Evolutionary conservation across 2,888 invertebrate genomes (phyloP), one percentile per base, ranked within the genome.

Genomic region (Zonitis immaculata): DNA sequence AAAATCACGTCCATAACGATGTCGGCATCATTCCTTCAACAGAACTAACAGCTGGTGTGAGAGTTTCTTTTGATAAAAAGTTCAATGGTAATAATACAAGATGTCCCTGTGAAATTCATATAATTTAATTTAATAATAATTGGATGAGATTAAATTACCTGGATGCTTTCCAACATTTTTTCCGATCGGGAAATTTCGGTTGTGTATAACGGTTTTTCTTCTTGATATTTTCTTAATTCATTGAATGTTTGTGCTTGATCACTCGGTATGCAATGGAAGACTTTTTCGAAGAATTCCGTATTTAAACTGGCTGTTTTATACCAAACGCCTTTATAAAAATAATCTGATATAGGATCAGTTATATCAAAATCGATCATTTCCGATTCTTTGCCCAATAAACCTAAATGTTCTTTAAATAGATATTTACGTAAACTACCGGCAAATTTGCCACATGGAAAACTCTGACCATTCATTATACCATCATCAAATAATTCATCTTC

Each of bases 1-100:
- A 12, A 30, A 12, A 12, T 30, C 9, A 94, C 14, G 95, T 95
- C 95, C 97, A 98, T 16, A 97, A 79, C 1, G 90, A 82, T 26
- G 90, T 91, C 3, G 97, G 97, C 83, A 96, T 86, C 68, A 97
- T 86, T 44, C 92, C 92, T 74, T 97, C 96, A 73, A 91, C 91
- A 16, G 91, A 88, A 12, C 85, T 84, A 35, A 86, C 83, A 48
- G 87, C 84, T 6, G 96, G 96, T 14, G 89, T 90, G 42, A 96
- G 79, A 42, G 83, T 83, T 77, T 96, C 95, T 62, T 89, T 84
- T 67, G 84, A 83, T n/a, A 98, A 82, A 77, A 98, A 98, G 54
- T 90, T 82, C 47, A 95, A 76, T 0, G 98, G 97, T 72, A 96
- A 79, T 62, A 92, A 83, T 0, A 98, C 98, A 52, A 98, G 72